Base-by-base conservation (phyloP, 2,113 vertebrate species). In the Pseudopipra pipra region DNA sequence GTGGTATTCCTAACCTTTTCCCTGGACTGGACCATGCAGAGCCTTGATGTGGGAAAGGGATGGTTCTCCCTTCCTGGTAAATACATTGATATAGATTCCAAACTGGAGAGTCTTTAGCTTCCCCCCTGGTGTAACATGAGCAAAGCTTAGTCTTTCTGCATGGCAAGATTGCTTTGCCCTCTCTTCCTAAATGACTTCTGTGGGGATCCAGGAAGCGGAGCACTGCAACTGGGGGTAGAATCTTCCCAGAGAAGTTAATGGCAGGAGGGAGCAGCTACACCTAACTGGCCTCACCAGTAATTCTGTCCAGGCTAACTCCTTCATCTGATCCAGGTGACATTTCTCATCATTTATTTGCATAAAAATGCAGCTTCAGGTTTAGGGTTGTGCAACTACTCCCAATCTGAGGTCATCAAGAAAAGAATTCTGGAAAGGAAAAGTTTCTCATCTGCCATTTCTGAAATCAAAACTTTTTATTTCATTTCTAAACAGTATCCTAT, bases 261-360 rank as follows among this genome's bases (percentile, higher is more conserved):
- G 43, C 44, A 91, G 46, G 51, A 74, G 33, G 15, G 25, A 52
- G 43, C 14, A 63, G 73, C 74, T 85, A 51, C 33, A 72, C 30
- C 68, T 59, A 87, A 84, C 70, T 81, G 72, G 59, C 85, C 52
- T 55, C 81, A 91, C 85, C 85, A 91, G 74, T 91, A 87, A 85
- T 75, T 91, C 77, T 31, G 35, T 72, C 56, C 39, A 74, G 77
- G 25, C 8, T 68, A 79, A 56, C 78, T 55, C 58, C 82, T 93
- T 31, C 62, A 52, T 90, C 56, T 82, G 19, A 90, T 47, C n/a
- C 31, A 82, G 35, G 44, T 56, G 66, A 73, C 25, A 56, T 65
- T 94, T 87, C 84, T 90, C 23, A 76, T 39, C 2, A 49, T 82
- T 75, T 56, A 93, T 90, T 90, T 96, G 78, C 94, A 95, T 61